Evolutionary conservation across 2,113 vertebrate genomes (phyloP).

Genomic region (Leptocoma aspasia): DNA sequence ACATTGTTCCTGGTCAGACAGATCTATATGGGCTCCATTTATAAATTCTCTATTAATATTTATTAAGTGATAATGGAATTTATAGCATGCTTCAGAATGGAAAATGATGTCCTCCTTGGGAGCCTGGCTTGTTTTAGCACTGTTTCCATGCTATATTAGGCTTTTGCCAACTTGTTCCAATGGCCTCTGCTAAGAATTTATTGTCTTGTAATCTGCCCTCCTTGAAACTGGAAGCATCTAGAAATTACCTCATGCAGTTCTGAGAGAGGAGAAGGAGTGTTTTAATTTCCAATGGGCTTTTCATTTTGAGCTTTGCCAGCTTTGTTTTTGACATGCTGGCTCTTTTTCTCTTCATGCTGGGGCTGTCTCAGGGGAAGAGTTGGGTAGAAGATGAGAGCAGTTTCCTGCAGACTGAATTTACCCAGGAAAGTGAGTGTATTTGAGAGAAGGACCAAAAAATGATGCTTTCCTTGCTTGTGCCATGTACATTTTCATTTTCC

Average conservation of each 20-base stretch:
- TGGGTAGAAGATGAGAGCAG: background rate
- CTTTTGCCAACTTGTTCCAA: constrained; percentile 16
- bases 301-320: constrained; percentile 9
- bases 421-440: background rate
- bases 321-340: background rate
- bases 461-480: background rate
- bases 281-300: background rate
- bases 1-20: constrained; percentile 13
- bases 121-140: constrained; percentile 37
- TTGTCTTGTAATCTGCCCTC: constrained; percentile 26
- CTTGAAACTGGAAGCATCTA: constrained; percentile 43
- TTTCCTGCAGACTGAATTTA: background rate
- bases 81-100: constrained; percentile 51
- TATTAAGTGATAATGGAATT: constrained; percentile 65
- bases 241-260: background rate
- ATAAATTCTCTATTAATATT: constrained; percentile 70
- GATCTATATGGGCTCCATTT: constrained; percentile 34
- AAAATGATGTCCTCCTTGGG: constrained; percentile 33
- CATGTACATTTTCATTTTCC: background rate
- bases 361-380: constrained; percentile 2
- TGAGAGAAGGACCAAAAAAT: background rate
- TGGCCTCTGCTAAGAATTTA: constrained; percentile 29
- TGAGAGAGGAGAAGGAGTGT: background rate
- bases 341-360: background rate
- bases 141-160: constrained; percentile 48